These are phyloP conservation scores for Graptemys geographica DNA, from an alignment of 2,797 vertebrate genomes.

Conservation along the genomic window DNA sequence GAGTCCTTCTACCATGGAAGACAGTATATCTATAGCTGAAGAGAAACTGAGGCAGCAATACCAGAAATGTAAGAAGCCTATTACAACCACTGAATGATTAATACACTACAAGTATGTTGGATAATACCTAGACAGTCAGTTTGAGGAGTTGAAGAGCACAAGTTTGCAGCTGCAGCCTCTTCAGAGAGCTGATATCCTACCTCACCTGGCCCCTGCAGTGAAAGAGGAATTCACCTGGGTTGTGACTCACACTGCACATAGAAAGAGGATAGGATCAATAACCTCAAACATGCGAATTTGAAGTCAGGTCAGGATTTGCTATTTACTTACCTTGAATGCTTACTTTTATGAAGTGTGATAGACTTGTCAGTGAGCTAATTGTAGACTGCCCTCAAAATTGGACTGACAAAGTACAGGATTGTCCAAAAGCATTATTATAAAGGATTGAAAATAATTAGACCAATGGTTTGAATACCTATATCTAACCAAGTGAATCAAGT, in stretches of 20 bases:
- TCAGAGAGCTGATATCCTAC: neutral
- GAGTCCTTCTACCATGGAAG: neutral
- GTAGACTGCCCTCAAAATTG: neutral
- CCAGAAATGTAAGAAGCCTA: neutral
- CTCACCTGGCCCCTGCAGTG: neutral
- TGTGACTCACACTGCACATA: neutral
- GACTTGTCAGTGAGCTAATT: neutral
- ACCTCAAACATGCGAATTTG: neutral
- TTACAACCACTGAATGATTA: neutral
- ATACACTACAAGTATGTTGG: neutral
- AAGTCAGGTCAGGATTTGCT: neutral
- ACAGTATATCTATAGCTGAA: neutral
- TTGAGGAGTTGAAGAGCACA: neutral
- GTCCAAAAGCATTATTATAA: neutral
- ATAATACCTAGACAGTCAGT: neutral
- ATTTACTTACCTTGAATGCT: neutral
- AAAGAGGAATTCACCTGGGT: neutral
- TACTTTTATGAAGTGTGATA: neutral
- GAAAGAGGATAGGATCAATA: neutral
- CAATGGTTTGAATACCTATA: neutral
- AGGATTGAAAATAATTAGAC: neutral
- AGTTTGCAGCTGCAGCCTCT: fast-evolving
- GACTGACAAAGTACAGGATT: fast-evolving
- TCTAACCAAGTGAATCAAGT: neutral
- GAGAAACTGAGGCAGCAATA: neutral